Conservation (phyloP, 1,140 invertebrate species). For the Drosophila kurseongensis region DNA sequence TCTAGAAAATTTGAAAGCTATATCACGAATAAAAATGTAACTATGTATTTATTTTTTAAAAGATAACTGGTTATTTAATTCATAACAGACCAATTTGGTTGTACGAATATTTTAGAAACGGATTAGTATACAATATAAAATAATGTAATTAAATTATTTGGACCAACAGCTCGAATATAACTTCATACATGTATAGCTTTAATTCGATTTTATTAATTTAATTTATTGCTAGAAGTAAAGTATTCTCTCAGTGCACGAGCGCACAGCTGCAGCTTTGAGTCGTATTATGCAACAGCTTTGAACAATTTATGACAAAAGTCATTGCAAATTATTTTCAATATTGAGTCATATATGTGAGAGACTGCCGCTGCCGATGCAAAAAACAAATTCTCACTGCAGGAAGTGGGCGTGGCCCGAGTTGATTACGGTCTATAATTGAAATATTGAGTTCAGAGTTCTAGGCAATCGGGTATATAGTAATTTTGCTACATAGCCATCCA, state of each 20-base stretch:
- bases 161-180: no score
- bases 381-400: conserved; percentile 44
- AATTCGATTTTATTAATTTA: no score
- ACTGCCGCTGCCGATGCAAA: conserved; percentile 6
- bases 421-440: conserved; percentile 49
- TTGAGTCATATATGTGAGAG: conserved; percentile 61
- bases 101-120: no score
- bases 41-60: no score
- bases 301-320: conserved; percentile 74
- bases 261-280: conserved; percentile 59
- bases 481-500: conserved; percentile 11
- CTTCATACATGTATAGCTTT: no score
- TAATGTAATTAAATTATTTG: no score
- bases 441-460: conserved; percentile 57
- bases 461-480: conserved; percentile 42
- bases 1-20: no score
- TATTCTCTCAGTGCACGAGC: conserved; percentile 6
- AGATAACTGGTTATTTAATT: no score
- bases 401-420: conserved; percentile 51
- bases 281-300: conserved; percentile 70
- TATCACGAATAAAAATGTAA: no score
- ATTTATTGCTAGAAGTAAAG: no score
- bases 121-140: no score
- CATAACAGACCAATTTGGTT: no score
- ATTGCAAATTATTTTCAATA: conserved; percentile 75